Percentiles rank a stretch among this genome's conserved stretches.
phyloP scores from a whole-genome alignment of 2,888 invertebrate genomes.

The Nudaria mundana region DNA sequence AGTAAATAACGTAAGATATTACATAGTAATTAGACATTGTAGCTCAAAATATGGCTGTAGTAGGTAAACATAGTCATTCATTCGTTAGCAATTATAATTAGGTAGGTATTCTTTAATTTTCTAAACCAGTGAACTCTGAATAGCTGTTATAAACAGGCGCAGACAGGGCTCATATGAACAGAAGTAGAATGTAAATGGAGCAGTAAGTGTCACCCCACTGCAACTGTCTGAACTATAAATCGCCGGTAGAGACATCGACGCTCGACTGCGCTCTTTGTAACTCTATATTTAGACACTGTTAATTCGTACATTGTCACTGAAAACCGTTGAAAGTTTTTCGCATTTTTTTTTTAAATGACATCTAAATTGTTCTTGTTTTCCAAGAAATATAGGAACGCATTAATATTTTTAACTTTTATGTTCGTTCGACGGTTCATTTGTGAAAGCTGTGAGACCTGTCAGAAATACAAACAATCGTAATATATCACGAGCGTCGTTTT shows the following conservation, averaged over 20 bases:
- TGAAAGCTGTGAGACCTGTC: conserved; percentile 19
- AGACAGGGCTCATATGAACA: conserved; percentile 29
- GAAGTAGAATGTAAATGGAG: conserved; percentile 42
- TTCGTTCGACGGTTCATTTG: conserved; percentile 13
- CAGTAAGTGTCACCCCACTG: conserved; percentile 25
- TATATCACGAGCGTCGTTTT: conserved; percentile 33
- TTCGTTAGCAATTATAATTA: too few species aligned
- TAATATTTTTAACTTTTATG: conserved; percentile 14
- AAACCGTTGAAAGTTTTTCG: conserved; percentile 14
- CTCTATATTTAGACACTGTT: conserved; percentile 37
- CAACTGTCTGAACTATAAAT: conserved; percentile 42
- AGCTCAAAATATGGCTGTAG: too few species aligned
- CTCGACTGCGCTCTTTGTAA: conserved; percentile 36
- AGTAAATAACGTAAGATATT: too few species aligned
- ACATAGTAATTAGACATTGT: too few species aligned
- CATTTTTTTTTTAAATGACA: background rate
- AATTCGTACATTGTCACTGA: conserved; percentile 13
- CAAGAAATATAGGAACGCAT: conserved; percentile 12
- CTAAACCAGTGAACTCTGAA: conserved; percentile 16
- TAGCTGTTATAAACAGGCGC: conserved; percentile 25
- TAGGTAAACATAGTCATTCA: too few species aligned
- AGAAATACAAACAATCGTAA: conserved; percentile 27
- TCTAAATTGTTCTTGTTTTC: background rate
- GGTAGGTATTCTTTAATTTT: conserved; percentile 34
- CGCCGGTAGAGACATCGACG: conserved; percentile 34